Evolutionary conservation across 2,888 invertebrate genomes (phyloP).

Genomic region (Elgonia sp.): DNA sequence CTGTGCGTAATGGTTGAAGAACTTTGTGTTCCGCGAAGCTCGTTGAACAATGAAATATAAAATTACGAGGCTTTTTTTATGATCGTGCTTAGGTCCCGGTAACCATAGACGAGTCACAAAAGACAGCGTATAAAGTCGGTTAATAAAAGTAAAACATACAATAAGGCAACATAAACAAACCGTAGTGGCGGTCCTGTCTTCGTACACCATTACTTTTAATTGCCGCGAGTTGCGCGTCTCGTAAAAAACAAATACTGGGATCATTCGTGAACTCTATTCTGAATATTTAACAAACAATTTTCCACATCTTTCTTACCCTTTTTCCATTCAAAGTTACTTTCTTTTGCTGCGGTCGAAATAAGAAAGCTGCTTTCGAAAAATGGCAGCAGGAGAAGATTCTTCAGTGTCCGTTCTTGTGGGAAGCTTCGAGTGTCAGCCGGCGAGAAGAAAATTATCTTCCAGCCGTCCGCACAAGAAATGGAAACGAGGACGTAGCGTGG

Average conservation of each 20-base stretch:
- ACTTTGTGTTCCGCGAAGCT: conserved; percentile 65
- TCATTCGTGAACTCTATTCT: conserved; percentile 5
- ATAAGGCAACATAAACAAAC: conserved; percentile 55
- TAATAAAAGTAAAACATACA: conserved; percentile 63
- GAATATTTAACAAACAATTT: conserved; percentile 33
- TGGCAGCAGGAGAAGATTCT: conserved; percentile 43
- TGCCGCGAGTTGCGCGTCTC: conserved; percentile 25
- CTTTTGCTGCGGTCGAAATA: background rate
- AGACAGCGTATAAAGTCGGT: conserved; percentile 63
- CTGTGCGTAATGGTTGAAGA: conserved; percentile 70
- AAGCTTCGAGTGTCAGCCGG: conserved; percentile 57
- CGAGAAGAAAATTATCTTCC: conserved; percentile 68
- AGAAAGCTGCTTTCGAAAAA: conserved; percentile 54
- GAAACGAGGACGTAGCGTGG: conserved; percentile 32
- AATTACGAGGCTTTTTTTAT: conserved; percentile 72
- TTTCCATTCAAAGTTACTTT: background rate
- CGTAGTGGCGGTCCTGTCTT: conserved; percentile 24
- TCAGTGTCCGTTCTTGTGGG: conserved; percentile 54
- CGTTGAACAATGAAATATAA: conserved; percentile 73
- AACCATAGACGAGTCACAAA: conserved; percentile 61
- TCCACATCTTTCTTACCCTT: background rate
- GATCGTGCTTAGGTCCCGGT: conserved; percentile 51
- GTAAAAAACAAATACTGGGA: background rate
- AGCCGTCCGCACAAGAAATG: conserved; percentile 53
- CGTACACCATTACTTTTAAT: conserved; percentile 52